phyloP scores from a whole-genome alignment of 2,888 invertebrate species.

The Tetheella fluctuosa region DNA sequence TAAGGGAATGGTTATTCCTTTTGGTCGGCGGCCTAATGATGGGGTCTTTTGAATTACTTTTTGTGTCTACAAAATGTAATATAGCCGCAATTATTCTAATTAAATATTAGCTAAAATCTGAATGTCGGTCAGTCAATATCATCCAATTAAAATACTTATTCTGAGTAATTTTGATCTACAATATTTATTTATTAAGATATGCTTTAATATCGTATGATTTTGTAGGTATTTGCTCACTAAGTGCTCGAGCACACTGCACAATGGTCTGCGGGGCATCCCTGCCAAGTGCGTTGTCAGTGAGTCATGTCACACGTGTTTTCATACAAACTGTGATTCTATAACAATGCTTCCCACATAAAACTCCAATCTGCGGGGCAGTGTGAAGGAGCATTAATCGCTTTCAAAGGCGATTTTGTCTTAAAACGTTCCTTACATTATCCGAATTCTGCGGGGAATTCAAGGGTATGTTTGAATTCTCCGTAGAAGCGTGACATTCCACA shows the following conservation, averaged over 20 bases:
- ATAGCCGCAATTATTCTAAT: conserved; percentile 68
- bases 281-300: no score
- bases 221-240: no score
- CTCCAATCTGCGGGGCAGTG: no score
- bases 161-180: neutral
- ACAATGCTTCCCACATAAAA: no score
- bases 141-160: conserved; percentile 14
- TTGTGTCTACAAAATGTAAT: conserved; percentile 71
- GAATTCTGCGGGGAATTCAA: no score
- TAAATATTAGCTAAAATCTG: conserved; percentile 46
- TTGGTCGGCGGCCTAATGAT: conserved; percentile 79
- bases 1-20: conserved; percentile 83
- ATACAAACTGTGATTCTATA: no score
- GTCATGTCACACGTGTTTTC: no score
- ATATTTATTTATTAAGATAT: neutral
- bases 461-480: neutral
- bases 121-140: conserved; percentile 24
- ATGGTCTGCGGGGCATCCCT: no score
- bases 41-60: conserved; percentile 78
- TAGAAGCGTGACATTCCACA: conserved; percentile 12
- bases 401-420: neutral
- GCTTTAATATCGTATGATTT: neutral
- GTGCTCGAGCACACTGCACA: no score
- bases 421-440: neutral
- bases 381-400: neutral